Evolutionary conservation across 2,797 vertebrate genomes (phyloP).

Genomic region (Argentina silus): DNA sequence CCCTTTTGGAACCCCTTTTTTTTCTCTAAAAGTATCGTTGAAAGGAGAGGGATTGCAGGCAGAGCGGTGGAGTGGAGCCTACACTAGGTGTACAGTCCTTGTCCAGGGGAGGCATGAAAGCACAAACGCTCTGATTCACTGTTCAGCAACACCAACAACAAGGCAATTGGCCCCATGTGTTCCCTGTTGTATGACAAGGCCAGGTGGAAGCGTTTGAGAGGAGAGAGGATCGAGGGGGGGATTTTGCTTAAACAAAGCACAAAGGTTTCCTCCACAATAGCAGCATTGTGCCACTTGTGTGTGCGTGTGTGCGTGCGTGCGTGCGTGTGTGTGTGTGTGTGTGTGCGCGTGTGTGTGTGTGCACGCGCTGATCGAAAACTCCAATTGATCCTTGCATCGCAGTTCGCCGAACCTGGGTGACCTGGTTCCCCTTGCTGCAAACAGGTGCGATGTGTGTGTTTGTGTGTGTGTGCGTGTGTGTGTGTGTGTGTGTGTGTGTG

Average conservation of each 20-base stretch:
- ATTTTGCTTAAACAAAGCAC: conserved; percentile 35
- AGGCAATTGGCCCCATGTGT: conserved; percentile 50
- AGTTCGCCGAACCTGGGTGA: too few species aligned
- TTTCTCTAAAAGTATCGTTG: neutral
- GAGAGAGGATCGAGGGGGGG: conserved; percentile 23
- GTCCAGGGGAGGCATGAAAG: conserved; percentile 29
- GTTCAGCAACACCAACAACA: conserved; percentile 38
- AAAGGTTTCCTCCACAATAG: neutral
- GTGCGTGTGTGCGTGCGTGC: conserved; percentile 6
- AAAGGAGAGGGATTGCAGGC: conserved; percentile 56
- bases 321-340: neutral
- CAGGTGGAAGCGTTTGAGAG: conserved; percentile 27
- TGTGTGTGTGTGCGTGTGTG: neutral
- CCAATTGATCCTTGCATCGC: too few species aligned
- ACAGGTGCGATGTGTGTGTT: conserved; percentile 31
- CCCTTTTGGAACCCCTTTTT: too few species aligned
- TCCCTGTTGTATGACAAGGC: conserved; percentile 47
- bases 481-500: neutral
- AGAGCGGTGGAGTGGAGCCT: conserved; percentile 42
- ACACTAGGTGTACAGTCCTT: conserved; percentile 16
- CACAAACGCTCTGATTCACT: conserved; percentile 8
- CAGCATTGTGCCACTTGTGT: conserved; percentile 27
- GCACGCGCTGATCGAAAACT: too few species aligned
- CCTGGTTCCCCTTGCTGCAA: conserved; percentile 1
- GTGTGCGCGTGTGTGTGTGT: neutral